A percentile compares a stretch with the other conserved stretches of the same genome.
phyloP scores from a whole-genome alignment of 1,140 invertebrate genomes.

The Triops longicaudatus region DNA sequence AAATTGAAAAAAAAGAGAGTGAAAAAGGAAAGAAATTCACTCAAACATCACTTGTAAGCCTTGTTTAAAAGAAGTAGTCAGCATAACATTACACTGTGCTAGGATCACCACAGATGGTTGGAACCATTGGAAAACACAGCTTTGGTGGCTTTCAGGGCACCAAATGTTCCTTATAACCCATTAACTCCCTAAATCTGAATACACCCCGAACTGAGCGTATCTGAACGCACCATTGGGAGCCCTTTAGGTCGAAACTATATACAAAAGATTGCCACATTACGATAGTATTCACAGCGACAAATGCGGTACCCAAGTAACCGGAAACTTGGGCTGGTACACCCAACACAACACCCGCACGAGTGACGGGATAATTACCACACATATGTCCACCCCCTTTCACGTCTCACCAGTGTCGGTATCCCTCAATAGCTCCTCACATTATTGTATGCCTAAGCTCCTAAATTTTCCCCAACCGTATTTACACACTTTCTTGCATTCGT shows the following conservation, averaged over 20 bases:
- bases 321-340: background rate
- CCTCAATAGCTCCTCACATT: background rate
- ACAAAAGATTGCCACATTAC: background rate
- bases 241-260: background rate
- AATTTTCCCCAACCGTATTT: background rate
- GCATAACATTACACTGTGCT: background rate
- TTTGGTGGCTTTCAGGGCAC: background rate
- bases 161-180: background rate
- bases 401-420: background rate
- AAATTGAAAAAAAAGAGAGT: too few species aligned
- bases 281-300: background rate
- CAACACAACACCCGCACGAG: background rate
- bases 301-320: background rate
- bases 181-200: background rate
- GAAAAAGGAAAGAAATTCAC: too few species aligned
- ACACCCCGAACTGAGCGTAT: background rate
- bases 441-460: background rate
- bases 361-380: slow-evolving; percentile 5
- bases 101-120: background rate
- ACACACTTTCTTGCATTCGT: background rate
- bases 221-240: slow-evolving; percentile 2
- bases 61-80: too few species aligned
- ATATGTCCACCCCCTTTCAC: background rate
- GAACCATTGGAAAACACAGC: background rate
- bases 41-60: too few species aligned